Evolutionary conservation across 2,113 vertebrate genomes (phyloP).

Genomic region (Circaetus cinerascens): DNA sequence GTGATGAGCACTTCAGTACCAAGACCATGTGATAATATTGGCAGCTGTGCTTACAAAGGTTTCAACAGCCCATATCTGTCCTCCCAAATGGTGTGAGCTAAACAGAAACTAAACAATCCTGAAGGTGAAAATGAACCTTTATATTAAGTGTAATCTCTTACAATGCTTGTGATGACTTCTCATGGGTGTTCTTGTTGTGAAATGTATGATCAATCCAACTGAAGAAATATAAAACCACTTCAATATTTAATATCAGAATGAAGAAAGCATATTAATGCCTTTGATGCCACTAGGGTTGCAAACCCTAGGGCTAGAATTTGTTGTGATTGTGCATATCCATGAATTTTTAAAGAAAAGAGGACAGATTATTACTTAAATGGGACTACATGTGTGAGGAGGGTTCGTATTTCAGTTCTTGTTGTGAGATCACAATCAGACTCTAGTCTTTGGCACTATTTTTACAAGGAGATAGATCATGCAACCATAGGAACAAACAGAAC

Average conservation of each 20-base stretch:
- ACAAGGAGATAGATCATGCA: not conserved
- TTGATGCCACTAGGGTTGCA: not conserved
- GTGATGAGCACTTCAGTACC: not conserved
- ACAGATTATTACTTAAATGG: not conserved
- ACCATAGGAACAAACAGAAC: not conserved
- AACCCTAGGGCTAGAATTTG: not conserved
- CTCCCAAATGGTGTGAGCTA: not conserved
- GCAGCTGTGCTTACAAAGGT: not conserved
- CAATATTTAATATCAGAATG: not conserved
- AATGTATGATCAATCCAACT: not conserved
- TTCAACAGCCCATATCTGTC: not conserved
- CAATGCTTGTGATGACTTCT: not conserved
- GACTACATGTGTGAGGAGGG: not conserved
- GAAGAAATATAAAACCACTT: not conserved
- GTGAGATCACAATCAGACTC: not conserved
- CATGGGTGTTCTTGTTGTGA: constrained; percentile 14
- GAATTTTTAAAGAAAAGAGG: constrained; percentile 4
- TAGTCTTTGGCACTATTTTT: not conserved
- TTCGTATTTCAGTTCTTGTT: not conserved
- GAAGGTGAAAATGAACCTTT: not conserved
- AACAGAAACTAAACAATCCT: not conserved
- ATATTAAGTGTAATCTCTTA: not conserved
- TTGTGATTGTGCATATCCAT: not conserved
- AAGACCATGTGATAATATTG: fast-evolving
- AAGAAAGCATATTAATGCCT: not conserved